These are phyloP conservation scores for Batillaria attramentaria DNA, from an alignment of 1,140 invertebrate species.

Conservation along the genomic window DNA sequence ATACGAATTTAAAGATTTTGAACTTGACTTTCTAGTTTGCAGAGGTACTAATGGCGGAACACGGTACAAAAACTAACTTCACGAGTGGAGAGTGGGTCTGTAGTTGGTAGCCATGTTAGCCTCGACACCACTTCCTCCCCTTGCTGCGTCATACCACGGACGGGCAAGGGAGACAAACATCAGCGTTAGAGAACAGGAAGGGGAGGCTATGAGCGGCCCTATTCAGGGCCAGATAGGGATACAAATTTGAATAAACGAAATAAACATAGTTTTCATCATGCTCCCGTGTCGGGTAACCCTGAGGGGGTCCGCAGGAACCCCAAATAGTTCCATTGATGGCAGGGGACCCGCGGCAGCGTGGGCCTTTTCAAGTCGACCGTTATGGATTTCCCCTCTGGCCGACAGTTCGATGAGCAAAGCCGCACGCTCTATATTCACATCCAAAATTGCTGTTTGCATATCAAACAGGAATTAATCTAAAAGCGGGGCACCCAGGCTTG, in stretches of 20 bases:
- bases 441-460: conserved; percentile 46
- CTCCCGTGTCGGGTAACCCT: conserved; percentile 11
- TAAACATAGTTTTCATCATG: conserved; percentile 33
- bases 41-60: too few species aligned
- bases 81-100: too few species aligned
- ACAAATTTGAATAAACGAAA: conserved; percentile 48
- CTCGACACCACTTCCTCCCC: conserved; percentile 22
- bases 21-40: too few species aligned
- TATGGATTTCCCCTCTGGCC: conserved; percentile 25
- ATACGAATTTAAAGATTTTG: conserved; percentile 8
- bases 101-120: conserved; percentile 19
- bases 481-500: conserved; percentile 13
- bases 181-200: conserved; percentile 31
- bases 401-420: conserved; percentile 27
- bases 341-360: not conserved
- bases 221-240: conserved; percentile 20
- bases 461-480: conserved; percentile 46
- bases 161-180: conserved; percentile 32
- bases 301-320: not conserved
- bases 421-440: conserved; percentile 33
- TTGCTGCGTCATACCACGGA: conserved; percentile 14
- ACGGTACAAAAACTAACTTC: too few species aligned
- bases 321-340: conserved; percentile 24
- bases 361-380: conserved; percentile 24
- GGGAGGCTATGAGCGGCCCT: conserved; percentile 5